These are phyloP conservation scores for Volucella inflata DNA, from an alignment of 2,888 invertebrate genomes.

Conservation along the genomic window DNA sequence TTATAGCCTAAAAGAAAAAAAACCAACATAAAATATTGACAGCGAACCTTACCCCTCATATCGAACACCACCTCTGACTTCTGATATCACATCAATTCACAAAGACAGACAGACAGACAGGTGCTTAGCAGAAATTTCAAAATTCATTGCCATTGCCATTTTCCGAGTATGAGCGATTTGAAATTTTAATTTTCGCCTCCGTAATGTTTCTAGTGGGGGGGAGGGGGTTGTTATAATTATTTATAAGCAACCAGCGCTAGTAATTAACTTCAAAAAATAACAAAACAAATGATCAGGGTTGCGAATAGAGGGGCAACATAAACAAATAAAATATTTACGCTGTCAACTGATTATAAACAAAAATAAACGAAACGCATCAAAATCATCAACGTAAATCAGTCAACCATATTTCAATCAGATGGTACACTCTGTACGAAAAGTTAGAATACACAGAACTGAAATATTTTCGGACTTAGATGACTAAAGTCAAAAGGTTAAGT, in stretches of 20 bases:
- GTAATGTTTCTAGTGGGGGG: neutral
- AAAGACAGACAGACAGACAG: constrained; percentile 22
- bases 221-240: constrained; percentile 30
- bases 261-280: constrained; percentile 46
- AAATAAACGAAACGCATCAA: constrained; percentile 45
- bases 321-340: constrained; percentile 60
- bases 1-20: constrained; percentile 3
- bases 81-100: constrained; percentile 13
- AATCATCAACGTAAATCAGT: constrained; percentile 50
- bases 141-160: neutral
- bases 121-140: constrained; percentile 10
- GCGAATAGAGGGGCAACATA: constrained; percentile 16
- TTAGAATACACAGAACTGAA: neutral
- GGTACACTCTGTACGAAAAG: constrained; percentile 44
- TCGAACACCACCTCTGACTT: constrained; percentile 1
- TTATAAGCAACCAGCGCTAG: constrained; percentile 24
- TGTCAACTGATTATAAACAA: constrained; percentile 56
- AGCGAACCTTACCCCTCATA: constrained; percentile 25
- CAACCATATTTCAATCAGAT: constrained; percentile 3
- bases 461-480: too few relatives aligned
- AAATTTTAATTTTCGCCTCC: constrained; percentile 35
- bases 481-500: too few relatives aligned
- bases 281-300: constrained; percentile 25
- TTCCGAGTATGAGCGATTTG: constrained; percentile 46
- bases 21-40: constrained; percentile 45